Percentiles rank a stretch among this genome's conserved stretches.
These are phyloP conservation scores for Pherbina coryleti DNA, from an alignment of 2,888 invertebrate species.

Conservation along the genomic window DNA sequence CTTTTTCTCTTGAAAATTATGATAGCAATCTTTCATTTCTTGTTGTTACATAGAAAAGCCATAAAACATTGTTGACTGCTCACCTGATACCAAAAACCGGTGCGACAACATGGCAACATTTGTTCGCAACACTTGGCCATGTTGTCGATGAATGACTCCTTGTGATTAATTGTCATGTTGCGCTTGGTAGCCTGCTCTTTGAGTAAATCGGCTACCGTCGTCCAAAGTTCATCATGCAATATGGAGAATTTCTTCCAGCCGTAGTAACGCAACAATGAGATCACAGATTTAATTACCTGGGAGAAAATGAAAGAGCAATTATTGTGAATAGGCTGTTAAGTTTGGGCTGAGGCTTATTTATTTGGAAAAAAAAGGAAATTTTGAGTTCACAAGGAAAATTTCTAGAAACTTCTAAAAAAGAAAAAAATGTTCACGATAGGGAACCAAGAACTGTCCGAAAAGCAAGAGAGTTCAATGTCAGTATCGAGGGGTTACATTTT, in stretches of 20 bases:
- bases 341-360: too few species aligned
- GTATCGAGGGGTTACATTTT: too few species aligned
- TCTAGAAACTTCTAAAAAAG: too few species aligned
- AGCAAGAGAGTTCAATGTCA: too few species aligned
- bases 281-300: constrained; percentile 93
- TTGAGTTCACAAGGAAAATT: neutral
- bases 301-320: constrained; percentile 51
- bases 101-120: constrained; percentile 81
- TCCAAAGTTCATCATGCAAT: constrained; percentile 84
- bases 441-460: too few species aligned
- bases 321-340: too few species aligned
- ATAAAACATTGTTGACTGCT: constrained; percentile 29
- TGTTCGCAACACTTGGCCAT: constrained; percentile 82
- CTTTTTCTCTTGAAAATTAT: neutral
- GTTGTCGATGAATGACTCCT: constrained; percentile 78
- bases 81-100: constrained; percentile 85
- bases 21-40: neutral
- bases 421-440: too few species aligned
- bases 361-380: too few species aligned
- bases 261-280: constrained; percentile 90
- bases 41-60: neutral
- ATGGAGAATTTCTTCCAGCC: constrained; percentile 95
- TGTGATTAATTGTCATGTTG: constrained; percentile 88
- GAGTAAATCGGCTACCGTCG: constrained; percentile 85
- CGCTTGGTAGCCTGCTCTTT: constrained; percentile 80